Evolutionary conservation across 2,113 vertebrate species (phyloP).

Genomic region (Prionailurus bengalensis): DNA sequence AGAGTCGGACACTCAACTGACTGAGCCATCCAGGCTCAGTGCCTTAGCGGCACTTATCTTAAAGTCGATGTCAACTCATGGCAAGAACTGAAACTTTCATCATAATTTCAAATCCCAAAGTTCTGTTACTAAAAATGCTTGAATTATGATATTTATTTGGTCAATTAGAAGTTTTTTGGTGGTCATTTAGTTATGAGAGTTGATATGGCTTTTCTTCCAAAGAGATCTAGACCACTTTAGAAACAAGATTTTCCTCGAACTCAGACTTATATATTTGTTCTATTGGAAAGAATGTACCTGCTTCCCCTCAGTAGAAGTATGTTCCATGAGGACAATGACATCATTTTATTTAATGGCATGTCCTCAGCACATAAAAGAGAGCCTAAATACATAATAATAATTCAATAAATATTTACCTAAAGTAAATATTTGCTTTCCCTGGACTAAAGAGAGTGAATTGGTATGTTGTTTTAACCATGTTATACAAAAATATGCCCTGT

Average conservation of each 20-base stretch:
- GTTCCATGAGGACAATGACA: neutral
- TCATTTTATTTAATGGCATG: neutral
- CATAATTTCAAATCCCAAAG: slow-evolving; percentile 55
- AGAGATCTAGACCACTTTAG: neutral
- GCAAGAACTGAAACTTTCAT: slow-evolving; percentile 56
- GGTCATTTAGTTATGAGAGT: slow-evolving; percentile 47
- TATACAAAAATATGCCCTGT: slow-evolving; percentile 9
- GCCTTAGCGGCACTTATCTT: neutral
- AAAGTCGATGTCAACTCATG: neutral
- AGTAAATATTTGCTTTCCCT: slow-evolving; percentile 48
- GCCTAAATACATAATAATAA: neutral
- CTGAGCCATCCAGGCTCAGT: no score
- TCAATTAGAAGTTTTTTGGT: slow-evolving; percentile 68
- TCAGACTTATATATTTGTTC: slow-evolving; percentile 22
- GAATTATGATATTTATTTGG: slow-evolving; percentile 22
- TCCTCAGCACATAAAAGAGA: neutral
- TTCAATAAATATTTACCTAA: slow-evolving; percentile 38
- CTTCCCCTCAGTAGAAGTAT: neutral
- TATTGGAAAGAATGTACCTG: neutral
- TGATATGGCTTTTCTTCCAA: neutral
- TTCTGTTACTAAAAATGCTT: slow-evolving; percentile 51
- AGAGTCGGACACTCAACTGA: no score
- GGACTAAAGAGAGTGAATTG: slow-evolving; percentile 22
- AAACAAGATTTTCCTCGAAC: slow-evolving; percentile 63
- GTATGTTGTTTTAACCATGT: slow-evolving; percentile 29